Conservation (phyloP, 2,113 vertebrate species). For the Heliornis fulica region DNA sequence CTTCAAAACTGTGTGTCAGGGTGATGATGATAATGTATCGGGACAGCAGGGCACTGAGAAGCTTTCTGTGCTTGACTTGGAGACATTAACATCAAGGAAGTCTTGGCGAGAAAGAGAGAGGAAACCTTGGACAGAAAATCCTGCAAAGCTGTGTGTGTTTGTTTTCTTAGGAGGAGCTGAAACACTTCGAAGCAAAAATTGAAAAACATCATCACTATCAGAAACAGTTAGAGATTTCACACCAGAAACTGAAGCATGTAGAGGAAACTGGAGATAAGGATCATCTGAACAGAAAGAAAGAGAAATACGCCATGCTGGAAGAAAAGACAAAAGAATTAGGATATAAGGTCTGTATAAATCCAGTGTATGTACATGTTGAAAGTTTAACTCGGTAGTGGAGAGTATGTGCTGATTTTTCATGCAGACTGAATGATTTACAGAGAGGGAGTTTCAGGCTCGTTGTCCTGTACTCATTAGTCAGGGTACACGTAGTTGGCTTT, state of each 20-base stretch:
- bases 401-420: not conserved
- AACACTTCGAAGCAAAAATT: conserved; percentile 93
- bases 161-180: conserved; percentile 86
- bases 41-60: not conserved
- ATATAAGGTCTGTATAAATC: conserved; percentile 84
- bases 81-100: not conserved
- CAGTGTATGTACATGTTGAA: not conserved
- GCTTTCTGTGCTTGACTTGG: not conserved
- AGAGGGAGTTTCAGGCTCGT: not conserved
- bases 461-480: not conserved
- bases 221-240: conserved; percentile 92
- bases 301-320: conserved; percentile 84
- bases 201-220: conserved; percentile 96
- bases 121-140: not conserved
- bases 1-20: not conserved
- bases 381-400: not conserved
- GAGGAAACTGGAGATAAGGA: conserved; percentile 85
- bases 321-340: conserved; percentile 92
- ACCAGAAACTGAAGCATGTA: conserved; percentile 91
- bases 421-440: not conserved
- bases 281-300: conserved; percentile 85
- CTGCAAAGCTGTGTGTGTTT: not conserved
- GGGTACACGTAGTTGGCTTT: fast-evolving
- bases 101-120: not conserved
- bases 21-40: not conserved